Evolutionary conservation across 1,140 invertebrate species (phyloP).

Genomic region (Drosophila takahashii): DNA sequence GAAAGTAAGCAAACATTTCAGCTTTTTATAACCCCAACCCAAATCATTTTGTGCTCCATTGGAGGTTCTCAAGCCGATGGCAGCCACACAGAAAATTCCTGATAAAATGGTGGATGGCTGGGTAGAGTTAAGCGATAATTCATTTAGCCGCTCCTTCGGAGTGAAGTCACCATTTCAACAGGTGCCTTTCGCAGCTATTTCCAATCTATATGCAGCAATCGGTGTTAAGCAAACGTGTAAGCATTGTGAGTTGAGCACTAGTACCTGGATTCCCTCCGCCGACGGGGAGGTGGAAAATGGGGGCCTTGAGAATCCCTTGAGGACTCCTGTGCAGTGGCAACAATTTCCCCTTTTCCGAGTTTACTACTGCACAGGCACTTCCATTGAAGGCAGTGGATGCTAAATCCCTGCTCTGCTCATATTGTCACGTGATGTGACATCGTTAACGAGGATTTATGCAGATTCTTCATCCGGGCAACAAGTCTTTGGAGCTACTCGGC

Average conservation of each 20-base stretch:
- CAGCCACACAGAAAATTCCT: conserved; percentile 11
- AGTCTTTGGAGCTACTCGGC: conserved; percentile 20
- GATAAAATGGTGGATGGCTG: neutral
- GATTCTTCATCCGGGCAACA: conserved; percentile 33
- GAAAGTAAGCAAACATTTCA: conserved; percentile 11
- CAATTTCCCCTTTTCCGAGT: conserved; percentile 18
- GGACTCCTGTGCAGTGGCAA: conserved; percentile 19
- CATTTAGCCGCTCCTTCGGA: conserved; percentile 20
- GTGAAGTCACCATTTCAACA: conserved; percentile 19
- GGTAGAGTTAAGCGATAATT: conserved; percentile 36
- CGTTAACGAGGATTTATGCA: conserved; percentile 53
- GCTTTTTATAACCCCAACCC: neutral
- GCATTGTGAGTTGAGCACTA: conserved; percentile 23
- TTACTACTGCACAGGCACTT: conserved; percentile 21
- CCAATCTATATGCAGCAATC: conserved; percentile 28
- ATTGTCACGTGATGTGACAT: conserved; percentile 42
- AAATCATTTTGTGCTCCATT: conserved; percentile 15
- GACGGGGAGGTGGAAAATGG: conserved; percentile 1
- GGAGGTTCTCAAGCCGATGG: neutral
- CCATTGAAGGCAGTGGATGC: neutral
- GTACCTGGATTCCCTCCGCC: conserved; percentile 3
- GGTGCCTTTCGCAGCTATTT: conserved; percentile 15
- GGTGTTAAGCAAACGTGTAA: conserved; percentile 18
- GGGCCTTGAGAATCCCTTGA: conserved; percentile 2
- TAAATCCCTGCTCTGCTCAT: conserved; percentile 18